Evolutionary conservation across 2,797 vertebrate species (phyloP).

Genomic region (Sebastes oblongus): DNA sequence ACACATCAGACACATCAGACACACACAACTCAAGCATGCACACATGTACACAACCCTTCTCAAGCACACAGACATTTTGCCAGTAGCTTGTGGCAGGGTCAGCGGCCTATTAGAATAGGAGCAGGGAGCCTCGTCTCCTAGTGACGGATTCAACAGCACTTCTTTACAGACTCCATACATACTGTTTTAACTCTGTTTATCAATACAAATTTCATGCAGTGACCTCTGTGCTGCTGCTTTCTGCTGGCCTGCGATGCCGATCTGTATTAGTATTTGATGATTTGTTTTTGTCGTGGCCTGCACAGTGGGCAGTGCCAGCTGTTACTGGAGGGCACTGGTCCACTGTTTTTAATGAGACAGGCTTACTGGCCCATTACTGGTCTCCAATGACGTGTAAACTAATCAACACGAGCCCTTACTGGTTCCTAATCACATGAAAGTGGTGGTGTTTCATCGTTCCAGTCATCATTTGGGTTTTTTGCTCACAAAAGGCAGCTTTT

Average conservation of each 20-base stretch:
- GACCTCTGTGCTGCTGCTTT: slow-evolving; percentile 22
- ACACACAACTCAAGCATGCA: slow-evolving; percentile 57
- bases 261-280: slow-evolving; percentile 62
- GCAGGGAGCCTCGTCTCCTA: slow-evolving; percentile 49
- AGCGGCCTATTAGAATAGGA: slow-evolving; percentile 57
- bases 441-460: slow-evolving; percentile 33
- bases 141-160: slow-evolving; percentile 24
- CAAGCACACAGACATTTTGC: slow-evolving; percentile 58
- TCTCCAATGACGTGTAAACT: slow-evolving; percentile 68
- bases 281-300: slow-evolving; percentile 51
- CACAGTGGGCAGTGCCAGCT: slow-evolving; percentile 50
- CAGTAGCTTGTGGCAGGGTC: slow-evolving; percentile 63
- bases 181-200: slow-evolving; percentile 32
- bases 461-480: slow-evolving; percentile 29
- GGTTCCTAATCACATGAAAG: slow-evolving; percentile 56
- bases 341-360: slow-evolving; percentile 72
- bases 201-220: slow-evolving; percentile 44
- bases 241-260: slow-evolving; percentile 33
- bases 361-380: slow-evolving; percentile 68
- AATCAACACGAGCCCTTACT: slow-evolving; percentile 56
- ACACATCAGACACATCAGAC: background rate
- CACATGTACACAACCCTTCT: slow-evolving; percentile 52
- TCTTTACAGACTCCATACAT: slow-evolving; percentile 33
- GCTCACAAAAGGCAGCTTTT: slow-evolving; percentile 24
- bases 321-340: slow-evolving; percentile 67